Evolutionary conservation across 2,113 vertebrate species (phyloP), one percentile per base, ranked within the genome.

Genomic region (Brachyhypopomus occidentalis): DNA sequence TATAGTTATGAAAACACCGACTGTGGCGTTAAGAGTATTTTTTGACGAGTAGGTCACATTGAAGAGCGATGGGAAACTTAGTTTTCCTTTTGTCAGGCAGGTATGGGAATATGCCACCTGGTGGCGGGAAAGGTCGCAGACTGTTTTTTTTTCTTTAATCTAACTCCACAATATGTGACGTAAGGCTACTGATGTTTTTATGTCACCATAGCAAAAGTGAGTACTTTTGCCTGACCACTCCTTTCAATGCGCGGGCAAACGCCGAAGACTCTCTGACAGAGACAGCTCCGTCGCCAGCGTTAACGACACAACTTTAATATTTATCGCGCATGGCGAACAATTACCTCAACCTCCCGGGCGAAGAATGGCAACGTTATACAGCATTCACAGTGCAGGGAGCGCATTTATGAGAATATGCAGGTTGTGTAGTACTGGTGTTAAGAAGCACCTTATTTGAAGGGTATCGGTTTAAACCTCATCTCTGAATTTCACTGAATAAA

Each of bases 91-190:
- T 19, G 12, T 14, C 20, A 19, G 56, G 62, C 25, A 41, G 63
- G 58, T 9, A 41, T 17, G 72, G 11, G 19, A 76, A 76, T 41
- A 73, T 76, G 78, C 83, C 83, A 76, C 74, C 83, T 84, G 66
- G 45, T 77, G 83, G 83, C 71, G 45, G 17, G n/a, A 71, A 73
- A 76, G 55, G 41, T 72, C 56, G 36, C 74, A 17, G 34, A 34
- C 30, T 71, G 8, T 74, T 79, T 38, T 74, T 79, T 38, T 56
- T 55, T 55, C 30, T 48, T 70, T 48, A 78, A 67, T 80, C 52
- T 70, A 80, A 84, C 72, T 84, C 72, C 58, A 62, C 80, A 41
- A 67, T 48, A 56, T 59, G 78, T 84, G 83, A 84, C 83, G 83
- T 74, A 66, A 79, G 62, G 30, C 75, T 56, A 76, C 82, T 76